Percentiles rank a stretch among this genome's conserved stretches.
Evolutionary conservation across 1,140 invertebrate species (phyloP).

Genomic region (Drosophila watanabei): DNA sequence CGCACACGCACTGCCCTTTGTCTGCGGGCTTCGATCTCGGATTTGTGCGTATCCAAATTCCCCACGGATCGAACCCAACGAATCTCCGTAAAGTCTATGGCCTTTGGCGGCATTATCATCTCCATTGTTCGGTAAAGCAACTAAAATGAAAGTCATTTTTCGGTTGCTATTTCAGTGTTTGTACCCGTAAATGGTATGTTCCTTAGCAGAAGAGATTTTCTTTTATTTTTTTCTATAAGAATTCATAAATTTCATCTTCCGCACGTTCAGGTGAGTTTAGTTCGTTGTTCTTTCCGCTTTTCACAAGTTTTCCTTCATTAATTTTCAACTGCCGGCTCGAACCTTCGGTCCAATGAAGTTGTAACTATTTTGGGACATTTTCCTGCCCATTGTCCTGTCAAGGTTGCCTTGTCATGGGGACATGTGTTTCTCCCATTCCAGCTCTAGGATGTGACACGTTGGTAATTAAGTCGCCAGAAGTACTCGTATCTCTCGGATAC

Average conservation of each 20-base stretch:
- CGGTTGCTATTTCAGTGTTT: constrained; percentile 30
- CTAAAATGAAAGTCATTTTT: constrained; percentile 85
- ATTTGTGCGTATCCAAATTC: constrained; percentile 78
- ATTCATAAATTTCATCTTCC: constrained; percentile 30
- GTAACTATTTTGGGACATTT: constrained; percentile 36
- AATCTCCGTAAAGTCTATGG: constrained; percentile 33
- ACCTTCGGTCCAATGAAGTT: constrained; percentile 24
- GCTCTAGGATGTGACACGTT: constrained; percentile 26
- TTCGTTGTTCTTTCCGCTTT: constrained; percentile 6
- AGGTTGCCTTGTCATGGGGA: constrained; percentile 47
- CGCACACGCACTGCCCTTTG: constrained; percentile 56
- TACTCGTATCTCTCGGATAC: constrained; percentile 12
- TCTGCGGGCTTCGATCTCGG: constrained; percentile 31
- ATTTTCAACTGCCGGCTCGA: constrained; percentile 9
- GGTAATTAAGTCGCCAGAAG: constrained; percentile 49
- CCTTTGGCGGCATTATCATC: constrained; percentile 67
- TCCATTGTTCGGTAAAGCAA: constrained; percentile 51
- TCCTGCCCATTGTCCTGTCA: constrained; percentile 28
- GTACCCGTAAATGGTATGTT: constrained; percentile 54
- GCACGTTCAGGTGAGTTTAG: constrained; percentile 47
- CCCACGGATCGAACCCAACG: constrained; percentile 60
- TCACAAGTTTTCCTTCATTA: constrained; percentile 35
- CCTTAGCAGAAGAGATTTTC: constrained; percentile 6
- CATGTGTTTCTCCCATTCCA: constrained; percentile 20
- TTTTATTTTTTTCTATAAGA: constrained; percentile 7